These are phyloP conservation scores for Dyspetes luteomarginatus DNA, from an alignment of 2,888 invertebrate genomes.

Conservation along the genomic window DNA sequence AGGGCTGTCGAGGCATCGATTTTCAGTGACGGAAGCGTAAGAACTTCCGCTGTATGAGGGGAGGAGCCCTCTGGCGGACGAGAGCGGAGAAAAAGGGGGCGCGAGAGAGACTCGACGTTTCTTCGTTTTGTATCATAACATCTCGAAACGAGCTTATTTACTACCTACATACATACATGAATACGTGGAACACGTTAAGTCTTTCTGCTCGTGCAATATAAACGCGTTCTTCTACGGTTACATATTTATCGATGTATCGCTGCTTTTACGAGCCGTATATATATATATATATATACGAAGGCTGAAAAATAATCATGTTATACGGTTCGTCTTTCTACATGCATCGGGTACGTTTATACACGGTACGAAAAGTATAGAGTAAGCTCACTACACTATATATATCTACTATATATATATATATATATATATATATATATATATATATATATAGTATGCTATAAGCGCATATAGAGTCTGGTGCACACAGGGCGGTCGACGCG, in stretches of 20 bases:
- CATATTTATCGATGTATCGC: neutral
- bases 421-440: neutral
- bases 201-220: neutral
- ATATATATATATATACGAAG: neutral
- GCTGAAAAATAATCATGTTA: constrained; percentile 15
- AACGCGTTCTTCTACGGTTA: constrained; percentile 1
- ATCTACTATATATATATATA: neutral
- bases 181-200: neutral
- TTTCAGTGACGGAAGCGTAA: constrained; percentile 48
- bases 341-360: neutral
- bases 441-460: constrained; percentile 13
- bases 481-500: constrained; percentile 22
- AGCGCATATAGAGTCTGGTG: neutral
- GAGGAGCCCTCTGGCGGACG: constrained; percentile 48
- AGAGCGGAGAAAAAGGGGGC: constrained; percentile 64
- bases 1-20: constrained; percentile 27
- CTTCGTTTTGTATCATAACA: neutral
- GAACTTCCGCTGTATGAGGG: constrained; percentile 51
- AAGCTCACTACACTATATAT: neutral
- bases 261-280: neutral
- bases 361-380: neutral
- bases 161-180: no score
- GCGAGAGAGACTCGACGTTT: constrained; percentile 53
- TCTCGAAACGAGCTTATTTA: neutral
- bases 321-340: neutral